Percentiles rank a stretch among this genome's conserved stretches.
phyloP scores from a whole-genome alignment of 1,140 invertebrate species.

The Littorina saxatilis region DNA sequence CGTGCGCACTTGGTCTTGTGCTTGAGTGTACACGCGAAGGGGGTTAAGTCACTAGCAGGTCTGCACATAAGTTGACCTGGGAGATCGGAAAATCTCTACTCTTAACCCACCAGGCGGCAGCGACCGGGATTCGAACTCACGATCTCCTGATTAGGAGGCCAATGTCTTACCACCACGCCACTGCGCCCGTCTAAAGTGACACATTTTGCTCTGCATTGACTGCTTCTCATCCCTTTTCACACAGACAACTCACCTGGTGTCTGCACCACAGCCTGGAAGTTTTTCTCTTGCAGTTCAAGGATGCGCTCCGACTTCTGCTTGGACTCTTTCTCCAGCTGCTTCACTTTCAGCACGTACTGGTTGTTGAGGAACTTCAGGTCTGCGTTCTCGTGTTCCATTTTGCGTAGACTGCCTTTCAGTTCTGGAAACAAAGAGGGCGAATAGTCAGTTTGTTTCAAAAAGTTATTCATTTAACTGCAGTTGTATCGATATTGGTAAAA shows the following conservation, averaged over 20 bases:
- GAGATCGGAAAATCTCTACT: too few relatives aligned
- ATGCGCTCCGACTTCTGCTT: conserved; percentile 79
- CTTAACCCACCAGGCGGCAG: too few relatives aligned
- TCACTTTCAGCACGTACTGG: conserved; percentile 79
- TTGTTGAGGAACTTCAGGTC: conserved; percentile 80
- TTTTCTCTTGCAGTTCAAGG: conserved; percentile 79
- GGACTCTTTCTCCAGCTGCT: conserved; percentile 78
- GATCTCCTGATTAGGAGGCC: too few relatives aligned
- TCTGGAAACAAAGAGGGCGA: conserved; percentile 74
- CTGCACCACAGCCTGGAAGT: conserved; percentile 77
- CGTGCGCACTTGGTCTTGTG: too few relatives aligned
- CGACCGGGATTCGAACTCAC: too few relatives aligned
- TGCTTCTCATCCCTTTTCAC: too few relatives aligned
- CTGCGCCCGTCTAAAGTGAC: too few relatives aligned
- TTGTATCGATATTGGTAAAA: background rate
- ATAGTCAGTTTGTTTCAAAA: background rate
- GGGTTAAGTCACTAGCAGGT: too few relatives aligned
- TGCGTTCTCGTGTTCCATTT: conserved; percentile 80
- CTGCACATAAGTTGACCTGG: too few relatives aligned
- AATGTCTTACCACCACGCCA: too few relatives aligned
- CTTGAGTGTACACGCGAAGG: too few relatives aligned
- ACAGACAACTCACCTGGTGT: conserved; percentile 74
- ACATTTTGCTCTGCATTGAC: too few relatives aligned
- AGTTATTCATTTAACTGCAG: background rate
- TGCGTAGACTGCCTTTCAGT: conserved; percentile 79